These are phyloP conservation scores for Anabas testudineus DNA, from an alignment of 2,797 vertebrate genomes.

Conservation along the genomic window DNA sequence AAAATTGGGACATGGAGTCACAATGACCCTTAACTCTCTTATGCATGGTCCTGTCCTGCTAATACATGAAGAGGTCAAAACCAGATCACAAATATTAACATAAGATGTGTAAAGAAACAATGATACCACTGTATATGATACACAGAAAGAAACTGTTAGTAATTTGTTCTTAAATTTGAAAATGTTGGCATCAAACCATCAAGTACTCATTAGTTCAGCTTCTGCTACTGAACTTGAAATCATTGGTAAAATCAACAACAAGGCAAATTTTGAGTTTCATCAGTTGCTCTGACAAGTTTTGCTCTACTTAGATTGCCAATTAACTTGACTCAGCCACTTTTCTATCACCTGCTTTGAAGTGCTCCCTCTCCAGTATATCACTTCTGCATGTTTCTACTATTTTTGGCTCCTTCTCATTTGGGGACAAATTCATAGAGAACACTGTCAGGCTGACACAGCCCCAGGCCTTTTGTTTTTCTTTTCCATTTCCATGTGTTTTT, in stretches of 20 bases:
- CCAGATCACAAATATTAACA: too few species aligned
- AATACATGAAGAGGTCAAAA: too few species aligned
- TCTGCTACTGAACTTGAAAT: conserved; percentile 18
- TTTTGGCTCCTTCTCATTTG: conserved; percentile 47
- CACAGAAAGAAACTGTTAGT: neutral
- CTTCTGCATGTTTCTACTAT: conserved; percentile 40
- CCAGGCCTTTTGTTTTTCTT: too few species aligned
- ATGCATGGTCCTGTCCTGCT: too few species aligned
- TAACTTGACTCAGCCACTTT: conserved; percentile 22
- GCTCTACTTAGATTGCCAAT: conserved; percentile 23
- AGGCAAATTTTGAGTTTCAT: conserved; percentile 25
- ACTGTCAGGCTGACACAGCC: too few species aligned
- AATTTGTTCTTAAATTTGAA: conserved; percentile 4
- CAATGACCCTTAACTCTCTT: too few species aligned
- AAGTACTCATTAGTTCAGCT: neutral
- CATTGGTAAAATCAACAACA: conserved; percentile 7
- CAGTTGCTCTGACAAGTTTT: conserved; percentile 20
- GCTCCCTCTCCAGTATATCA: conserved; percentile 36
- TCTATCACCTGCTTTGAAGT: conserved; percentile 36
- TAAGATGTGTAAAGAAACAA: too few species aligned
- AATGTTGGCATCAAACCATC: conserved; percentile 2
- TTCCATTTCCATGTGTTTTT: too few species aligned
- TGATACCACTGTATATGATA: too few species aligned
- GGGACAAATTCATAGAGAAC: conserved; percentile 43
- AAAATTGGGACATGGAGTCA: neutral